Evolutionary conservation across 2,888 invertebrate species (phyloP).

Genomic region (Neria commutata): DNA sequence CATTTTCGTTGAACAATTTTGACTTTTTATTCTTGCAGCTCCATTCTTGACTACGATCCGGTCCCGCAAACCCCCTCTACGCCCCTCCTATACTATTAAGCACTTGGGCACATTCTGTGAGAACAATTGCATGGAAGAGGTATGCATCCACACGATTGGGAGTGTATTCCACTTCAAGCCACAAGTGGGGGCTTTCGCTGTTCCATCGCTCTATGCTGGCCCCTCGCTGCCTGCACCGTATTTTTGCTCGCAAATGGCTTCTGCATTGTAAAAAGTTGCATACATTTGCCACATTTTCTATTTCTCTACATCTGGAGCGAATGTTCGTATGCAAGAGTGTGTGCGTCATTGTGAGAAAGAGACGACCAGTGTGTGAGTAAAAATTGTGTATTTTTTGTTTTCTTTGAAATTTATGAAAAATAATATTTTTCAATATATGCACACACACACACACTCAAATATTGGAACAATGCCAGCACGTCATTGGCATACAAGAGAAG

Average conservation of each 20-base stretch:
- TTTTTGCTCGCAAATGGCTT: slow-evolving; percentile 45
- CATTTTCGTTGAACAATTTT: slow-evolving; percentile 34
- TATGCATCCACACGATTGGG: no score
- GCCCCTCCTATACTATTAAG: slow-evolving; percentile 1
- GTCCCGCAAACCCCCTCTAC: slow-evolving; percentile 11
- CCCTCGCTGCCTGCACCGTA: slow-evolving; percentile 11
- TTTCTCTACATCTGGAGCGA: slow-evolving; percentile 19
- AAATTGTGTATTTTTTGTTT: slow-evolving; percentile 19
- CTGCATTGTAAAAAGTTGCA: slow-evolving; percentile 56
- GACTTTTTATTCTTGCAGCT: slow-evolving; percentile 48
- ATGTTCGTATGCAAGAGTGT: background rate
- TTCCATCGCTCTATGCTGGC: slow-evolving; percentile 13
- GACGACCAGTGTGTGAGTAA: slow-evolving; percentile 10
- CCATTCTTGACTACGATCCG: background rate
- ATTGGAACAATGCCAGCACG: background rate
- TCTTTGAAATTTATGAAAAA: slow-evolving; percentile 59
- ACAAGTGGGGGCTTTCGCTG: background rate
- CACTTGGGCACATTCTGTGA: no score
- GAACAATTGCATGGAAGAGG: no score
- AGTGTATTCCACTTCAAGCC: background rate
- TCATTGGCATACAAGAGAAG: background rate
- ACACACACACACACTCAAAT: slow-evolving; percentile 26
- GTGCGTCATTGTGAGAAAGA: slow-evolving; percentile 27
- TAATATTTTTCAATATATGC: slow-evolving; percentile 51
- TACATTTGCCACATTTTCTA: slow-evolving; percentile 50